Base-by-base conservation (phyloP, 2,888 invertebrate genomes). In the Cantharis nigra region DNA sequence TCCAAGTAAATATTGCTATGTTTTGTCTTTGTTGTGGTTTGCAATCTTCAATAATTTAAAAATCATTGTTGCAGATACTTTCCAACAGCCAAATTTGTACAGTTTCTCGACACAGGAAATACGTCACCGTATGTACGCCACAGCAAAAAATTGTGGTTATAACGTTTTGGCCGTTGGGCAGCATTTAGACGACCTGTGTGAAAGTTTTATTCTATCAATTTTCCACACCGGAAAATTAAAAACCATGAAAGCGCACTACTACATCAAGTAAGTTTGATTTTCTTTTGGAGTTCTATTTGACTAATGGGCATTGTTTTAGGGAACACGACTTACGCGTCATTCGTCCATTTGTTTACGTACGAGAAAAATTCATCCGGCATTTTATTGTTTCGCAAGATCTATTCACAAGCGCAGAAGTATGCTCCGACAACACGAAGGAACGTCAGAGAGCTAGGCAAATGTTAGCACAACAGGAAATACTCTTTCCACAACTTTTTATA, bases 81-180 rank as follows among this genome's bases (percentile, higher is more conserved):
- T 90, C 79, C 90, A 90, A 80, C 90, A 90, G 82, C 91, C 84
- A 63, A 87, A 86, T 77, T 81, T 85, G 26, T 85, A 93, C 84
- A 95, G 94, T 84, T 96, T 95, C 90, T 92, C 95, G 85, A 91
- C 92, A 70, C 91, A 94, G 78, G 91, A 92, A 86, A 92, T 93
- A 80, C 91, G 96, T 13, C 93, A 94, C 5, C 92, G 95, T 78
- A 91, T 96, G 62, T 95, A 96, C 86, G 90, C 92, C 0, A 91
- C 94, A 28, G 96, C 96, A 0, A 91, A 93, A 79, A 90, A 92
- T 74, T 93, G 95, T 83, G 93, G 93, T 0, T 97, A 95, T 89
- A 95, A 96, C 86, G 97, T 97, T 2, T 90, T 96, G n/a, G 97
- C 96, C 0, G 89, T 97, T 33, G 97, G 96, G 1, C 97, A 97